Evolutionary conservation across 2,113 vertebrate species (phyloP).

Genomic region (Paedocypris sp.): DNA sequence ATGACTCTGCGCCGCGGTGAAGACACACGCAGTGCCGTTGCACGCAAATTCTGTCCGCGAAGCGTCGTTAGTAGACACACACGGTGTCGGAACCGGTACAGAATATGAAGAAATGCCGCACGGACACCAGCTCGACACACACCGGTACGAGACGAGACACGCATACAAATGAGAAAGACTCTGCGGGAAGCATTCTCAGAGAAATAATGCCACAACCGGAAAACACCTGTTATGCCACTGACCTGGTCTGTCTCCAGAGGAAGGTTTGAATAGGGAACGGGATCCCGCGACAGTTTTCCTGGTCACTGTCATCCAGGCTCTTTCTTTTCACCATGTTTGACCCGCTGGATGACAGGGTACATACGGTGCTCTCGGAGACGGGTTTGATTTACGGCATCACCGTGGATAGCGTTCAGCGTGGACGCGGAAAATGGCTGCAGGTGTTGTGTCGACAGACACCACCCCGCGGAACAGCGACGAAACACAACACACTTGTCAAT

Average conservation of each 20-base stretch:
- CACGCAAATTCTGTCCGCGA: not conserved
- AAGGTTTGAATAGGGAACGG: conserved; percentile 98
- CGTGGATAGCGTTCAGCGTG: not conserved
- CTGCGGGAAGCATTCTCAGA: not conserved
- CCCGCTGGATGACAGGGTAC: not conserved
- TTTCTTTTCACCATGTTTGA: conserved; percentile 92
- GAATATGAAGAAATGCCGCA: conserved; percentile 17
- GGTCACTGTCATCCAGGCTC: conserved; percentile 87
- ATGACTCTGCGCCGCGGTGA: not conserved
- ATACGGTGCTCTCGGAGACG: not conserved
- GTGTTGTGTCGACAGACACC: conserved; percentile 11
- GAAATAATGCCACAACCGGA: no score
- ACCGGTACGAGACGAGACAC: not conserved
- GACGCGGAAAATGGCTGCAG: conserved; percentile 21
- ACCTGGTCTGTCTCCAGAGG: conserved; percentile 98
- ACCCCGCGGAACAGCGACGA: not conserved
- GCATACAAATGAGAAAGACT: not conserved
- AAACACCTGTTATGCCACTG: conserved; percentile 47
- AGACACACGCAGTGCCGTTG: not conserved
- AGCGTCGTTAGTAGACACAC: not conserved
- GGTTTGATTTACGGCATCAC: not conserved
- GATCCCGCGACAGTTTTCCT: conserved; percentile 82
- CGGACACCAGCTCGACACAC: not conserved
- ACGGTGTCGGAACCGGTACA: not conserved
- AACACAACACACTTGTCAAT: not conserved